Evolutionary conservation across 2,797 vertebrate species (phyloP).

Genomic region (Zalophus californianus): DNA sequence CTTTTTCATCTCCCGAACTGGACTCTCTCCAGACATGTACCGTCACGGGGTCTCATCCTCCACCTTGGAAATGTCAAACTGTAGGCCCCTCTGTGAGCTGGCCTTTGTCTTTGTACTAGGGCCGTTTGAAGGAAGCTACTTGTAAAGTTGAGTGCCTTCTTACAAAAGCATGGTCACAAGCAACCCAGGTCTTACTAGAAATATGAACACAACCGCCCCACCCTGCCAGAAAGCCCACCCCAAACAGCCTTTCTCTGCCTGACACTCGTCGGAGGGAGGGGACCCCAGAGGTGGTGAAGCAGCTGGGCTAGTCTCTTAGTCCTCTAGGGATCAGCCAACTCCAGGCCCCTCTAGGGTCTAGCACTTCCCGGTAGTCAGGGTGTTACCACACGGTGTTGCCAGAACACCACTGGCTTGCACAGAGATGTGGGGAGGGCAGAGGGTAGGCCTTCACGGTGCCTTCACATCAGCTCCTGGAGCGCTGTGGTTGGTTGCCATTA

Average conservation of each 20-base stretch:
- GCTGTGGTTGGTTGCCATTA: background rate
- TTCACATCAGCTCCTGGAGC: background rate
- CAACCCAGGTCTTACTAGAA: background rate
- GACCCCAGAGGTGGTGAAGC: background rate
- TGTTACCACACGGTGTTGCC: background rate
- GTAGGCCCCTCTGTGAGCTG: background rate
- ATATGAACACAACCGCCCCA: accelerated
- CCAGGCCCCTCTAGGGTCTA: background rate
- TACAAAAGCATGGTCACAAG: background rate
- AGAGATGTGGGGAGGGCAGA: background rate
- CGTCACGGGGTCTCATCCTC: background rate
- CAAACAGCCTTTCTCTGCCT: background rate
- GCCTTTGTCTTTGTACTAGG: background rate
- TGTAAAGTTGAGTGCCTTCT: background rate
- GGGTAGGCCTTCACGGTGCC: background rate
- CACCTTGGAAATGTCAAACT: background rate
- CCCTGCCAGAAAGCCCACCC: background rate
- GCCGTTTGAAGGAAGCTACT: background rate
- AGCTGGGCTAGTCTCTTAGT: background rate
- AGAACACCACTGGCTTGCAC: background rate
- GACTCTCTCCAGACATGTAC: background rate
- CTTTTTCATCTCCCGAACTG: background rate
- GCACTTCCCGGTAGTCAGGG: background rate
- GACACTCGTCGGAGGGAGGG: background rate
- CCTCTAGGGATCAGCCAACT: background rate